Base-by-base conservation (phyloP, 2,888 invertebrate species). In the Brenthis hecate region DNA sequence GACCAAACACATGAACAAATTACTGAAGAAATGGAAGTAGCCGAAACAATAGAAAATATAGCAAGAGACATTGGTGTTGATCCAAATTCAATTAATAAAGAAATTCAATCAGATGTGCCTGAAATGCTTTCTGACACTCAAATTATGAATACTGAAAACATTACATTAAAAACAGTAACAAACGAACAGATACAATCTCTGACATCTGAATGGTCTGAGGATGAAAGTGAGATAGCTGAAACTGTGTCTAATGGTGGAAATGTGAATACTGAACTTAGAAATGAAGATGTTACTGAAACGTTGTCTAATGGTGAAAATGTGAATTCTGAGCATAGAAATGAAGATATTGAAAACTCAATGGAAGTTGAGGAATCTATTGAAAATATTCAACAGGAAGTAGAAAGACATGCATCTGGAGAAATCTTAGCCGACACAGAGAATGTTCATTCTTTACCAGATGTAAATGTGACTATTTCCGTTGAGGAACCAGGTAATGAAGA, bases 351-450 rank as follows among this genome's bases (percentile, higher is more conserved):
- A 72, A 70, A 74, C 50, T 65, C 74, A 55, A 69, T 72, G 19
- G 85, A 86, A 72, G 51, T 87, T 58, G 91, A 91, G 80, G 92
- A 92, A 80, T 87, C 92, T 16, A 88, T 92, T 72, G 92, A 93
- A 81, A 92, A 91, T 73, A 92, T 92, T 73, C 87, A 90, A 78
- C 84, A 89, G 68, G 91, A 92, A 80, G 85, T 92, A 68, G 89
- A 94, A 66, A 92, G 87, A 68, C 86, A 88, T 74, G 75, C 83
- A 43, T 57, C 74, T 19, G 54, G 19, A 50, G 60, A 51, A 47
- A 4, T 66, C 56, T 14, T 53, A 19, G 28, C 43, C 16, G 66
- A 62, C 19, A 56, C 65, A 14, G 62, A 72, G 51, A 64, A 56
- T 61, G 48, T 28, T 32, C 61, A n/a, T 47, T 32, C 53, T 32